Evolutionary conservation across 1,140 invertebrate species (phyloP).

Genomic region (Kradibia gibbosae): DNA sequence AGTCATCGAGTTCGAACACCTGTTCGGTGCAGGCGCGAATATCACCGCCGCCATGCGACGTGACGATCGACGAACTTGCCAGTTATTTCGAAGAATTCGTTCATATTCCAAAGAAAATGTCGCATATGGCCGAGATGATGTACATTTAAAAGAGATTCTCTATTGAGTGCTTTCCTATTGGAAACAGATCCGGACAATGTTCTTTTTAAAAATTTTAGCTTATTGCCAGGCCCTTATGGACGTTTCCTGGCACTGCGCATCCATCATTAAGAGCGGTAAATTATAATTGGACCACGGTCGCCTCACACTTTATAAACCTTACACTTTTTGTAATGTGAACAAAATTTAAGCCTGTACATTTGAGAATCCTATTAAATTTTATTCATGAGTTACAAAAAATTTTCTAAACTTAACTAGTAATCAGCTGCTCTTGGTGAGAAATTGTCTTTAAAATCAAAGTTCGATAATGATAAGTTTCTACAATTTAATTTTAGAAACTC

Average conservation of each 20-base stretch:
- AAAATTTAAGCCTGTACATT: constrained; percentile 8
- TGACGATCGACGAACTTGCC: constrained; percentile 92
- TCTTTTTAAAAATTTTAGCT: constrained; percentile 49
- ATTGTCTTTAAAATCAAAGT: constrained; percentile 35
- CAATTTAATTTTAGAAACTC: constrained; percentile 9
- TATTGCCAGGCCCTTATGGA: constrained; percentile 12
- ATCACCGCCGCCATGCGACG: constrained; percentile 78
- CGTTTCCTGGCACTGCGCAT: constrained; percentile 10
- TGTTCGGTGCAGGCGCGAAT: constrained; percentile 74
- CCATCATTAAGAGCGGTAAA: too few relatives aligned
- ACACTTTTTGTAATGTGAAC: background rate
- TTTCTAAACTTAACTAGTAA: constrained; percentile 3
- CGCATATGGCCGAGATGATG: constrained; percentile 97
- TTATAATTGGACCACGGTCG: background rate
- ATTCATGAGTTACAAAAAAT: background rate
- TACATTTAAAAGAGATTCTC: constrained; percentile 82
- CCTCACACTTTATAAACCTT: constrained; percentile 9
- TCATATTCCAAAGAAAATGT: constrained; percentile 97
- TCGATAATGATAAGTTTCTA: constrained; percentile 10
- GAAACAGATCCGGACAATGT: constrained; percentile 13
- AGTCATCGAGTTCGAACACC: constrained; percentile 64
- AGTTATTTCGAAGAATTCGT: constrained; percentile 94
- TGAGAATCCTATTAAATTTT: background rate
- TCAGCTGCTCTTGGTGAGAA: background rate
- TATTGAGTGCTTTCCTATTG: constrained; percentile 25